Percentiles rank a stretch among this genome's conserved stretches.
phyloP scores from a whole-genome alignment of 2,797 vertebrate genomes.

The Amazona finschi region DNA sequence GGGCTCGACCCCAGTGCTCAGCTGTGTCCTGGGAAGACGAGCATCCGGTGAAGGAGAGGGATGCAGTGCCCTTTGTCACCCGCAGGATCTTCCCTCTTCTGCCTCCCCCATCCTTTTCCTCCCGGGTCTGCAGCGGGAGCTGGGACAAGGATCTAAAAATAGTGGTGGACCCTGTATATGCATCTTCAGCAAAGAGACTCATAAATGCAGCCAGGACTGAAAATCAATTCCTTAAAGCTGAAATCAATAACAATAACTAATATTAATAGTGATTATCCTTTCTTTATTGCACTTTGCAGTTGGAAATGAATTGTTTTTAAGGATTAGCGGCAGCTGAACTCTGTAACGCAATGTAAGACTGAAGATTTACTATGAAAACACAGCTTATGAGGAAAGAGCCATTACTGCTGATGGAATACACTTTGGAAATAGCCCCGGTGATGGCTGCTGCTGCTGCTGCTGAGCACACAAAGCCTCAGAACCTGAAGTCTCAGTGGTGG shows the following conservation, averaged over 20 bases:
- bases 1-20: background rate
- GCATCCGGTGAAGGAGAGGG: background rate
- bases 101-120: background rate
- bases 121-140: background rate
- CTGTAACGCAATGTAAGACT: background rate
- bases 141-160: conserved; percentile 19
- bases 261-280: conserved; percentile 76
- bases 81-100: background rate
- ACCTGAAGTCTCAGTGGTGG: background rate
- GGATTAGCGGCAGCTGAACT: conserved; percentile 37
- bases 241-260: conserved; percentile 79
- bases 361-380: conserved; percentile 58
- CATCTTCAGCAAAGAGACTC: conserved; percentile 70
- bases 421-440: background rate
- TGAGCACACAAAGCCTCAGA: background rate
- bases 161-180: conserved; percentile 7
- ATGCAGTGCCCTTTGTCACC: background rate
- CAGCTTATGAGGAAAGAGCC: conserved; percentile 48
- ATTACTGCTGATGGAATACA: conserved; percentile 48
- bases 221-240: conserved; percentile 78
- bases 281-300: conserved; percentile 59
- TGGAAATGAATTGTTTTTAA: conserved; percentile 58
- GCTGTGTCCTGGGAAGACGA: background rate
- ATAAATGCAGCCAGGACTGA: conserved; percentile 70
- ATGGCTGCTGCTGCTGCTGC: background rate